phyloP scores from a whole-genome alignment of 2,797 vertebrate species.

The Apodemus agrarius region DNA sequence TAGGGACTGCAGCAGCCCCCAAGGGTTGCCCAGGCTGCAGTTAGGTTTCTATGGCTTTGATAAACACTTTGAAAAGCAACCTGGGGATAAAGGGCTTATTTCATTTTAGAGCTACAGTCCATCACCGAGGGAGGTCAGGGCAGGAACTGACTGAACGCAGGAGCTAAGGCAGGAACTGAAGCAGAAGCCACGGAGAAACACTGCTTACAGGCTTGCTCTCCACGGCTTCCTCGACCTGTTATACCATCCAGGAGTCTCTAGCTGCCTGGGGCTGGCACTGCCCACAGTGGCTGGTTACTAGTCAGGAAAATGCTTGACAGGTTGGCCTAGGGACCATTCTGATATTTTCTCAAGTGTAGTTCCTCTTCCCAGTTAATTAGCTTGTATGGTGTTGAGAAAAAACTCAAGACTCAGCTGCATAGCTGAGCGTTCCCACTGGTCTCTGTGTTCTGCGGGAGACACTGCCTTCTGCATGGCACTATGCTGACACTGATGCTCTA shows the following conservation, averaged over 20 bases:
- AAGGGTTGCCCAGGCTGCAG: not conserved
- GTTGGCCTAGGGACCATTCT: not conserved
- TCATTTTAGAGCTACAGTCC: not conserved
- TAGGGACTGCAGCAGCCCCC: conserved; percentile 87
- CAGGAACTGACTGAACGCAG: not conserved
- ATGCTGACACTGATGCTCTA: not conserved
- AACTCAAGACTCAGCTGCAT: not conserved
- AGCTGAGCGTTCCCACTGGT: not conserved
- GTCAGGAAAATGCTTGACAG: not conserved
- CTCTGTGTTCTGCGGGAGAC: not conserved
- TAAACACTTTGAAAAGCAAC: not conserved
- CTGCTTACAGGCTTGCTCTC: not conserved
- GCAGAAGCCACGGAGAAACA: not conserved
- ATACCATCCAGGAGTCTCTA: not conserved
- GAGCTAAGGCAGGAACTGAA: not conserved
- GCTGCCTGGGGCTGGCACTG: not conserved
- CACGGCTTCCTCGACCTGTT: not conserved
- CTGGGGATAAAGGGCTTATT: not conserved
- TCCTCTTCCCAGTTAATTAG: not conserved
- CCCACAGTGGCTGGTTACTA: not conserved
- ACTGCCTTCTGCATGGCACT: not conserved
- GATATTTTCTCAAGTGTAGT: not conserved
- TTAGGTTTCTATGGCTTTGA: not conserved
- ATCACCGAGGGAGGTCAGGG: not conserved
- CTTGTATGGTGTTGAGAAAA: not conserved